Evolutionary conservation across 1,140 invertebrate species (phyloP).

Genomic region (Heliconius himera): DNA sequence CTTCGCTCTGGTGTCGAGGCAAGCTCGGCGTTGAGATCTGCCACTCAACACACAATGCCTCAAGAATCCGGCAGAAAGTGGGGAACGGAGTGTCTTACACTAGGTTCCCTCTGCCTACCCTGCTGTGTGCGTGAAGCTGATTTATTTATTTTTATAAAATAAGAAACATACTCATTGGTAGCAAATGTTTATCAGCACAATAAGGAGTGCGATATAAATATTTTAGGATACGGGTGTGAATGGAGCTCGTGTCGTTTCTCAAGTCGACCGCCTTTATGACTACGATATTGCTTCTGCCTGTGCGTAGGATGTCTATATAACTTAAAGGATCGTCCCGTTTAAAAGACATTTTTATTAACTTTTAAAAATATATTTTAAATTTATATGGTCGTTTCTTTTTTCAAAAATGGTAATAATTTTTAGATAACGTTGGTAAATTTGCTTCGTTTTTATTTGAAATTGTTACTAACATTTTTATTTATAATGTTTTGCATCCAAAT

Average conservation of each 20-base stretch:
- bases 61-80: too few species aligned
- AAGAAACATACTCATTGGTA: slow-evolving; percentile 38
- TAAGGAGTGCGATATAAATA: slow-evolving; percentile 51
- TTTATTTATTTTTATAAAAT: not conserved
- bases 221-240: slow-evolving; percentile 74
- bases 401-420: not conserved
- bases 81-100: too few species aligned
- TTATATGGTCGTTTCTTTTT: slow-evolving; percentile 8
- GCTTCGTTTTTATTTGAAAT: not conserved
- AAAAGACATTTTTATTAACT: slow-evolving; percentile 31
- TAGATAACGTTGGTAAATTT: not conserved
- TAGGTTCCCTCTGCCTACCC: too few species aligned
- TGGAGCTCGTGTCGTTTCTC: slow-evolving; percentile 49
- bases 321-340: slow-evolving; percentile 25
- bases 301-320: slow-evolving; percentile 36
- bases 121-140: too few species aligned
- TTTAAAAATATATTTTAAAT: slow-evolving; percentile 22
- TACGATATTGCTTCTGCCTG: slow-evolving; percentile 49
- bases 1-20: too few species aligned
- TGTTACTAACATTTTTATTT: not conserved
- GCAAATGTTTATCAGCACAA: slow-evolving; percentile 51
- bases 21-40: too few species aligned
- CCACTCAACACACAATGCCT: too few species aligned
- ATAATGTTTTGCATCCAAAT: not conserved
- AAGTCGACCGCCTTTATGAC: slow-evolving; percentile 61